phyloP scores from a whole-genome alignment of 2,888 invertebrate species.

The Drosophila fungiperda region DNA sequence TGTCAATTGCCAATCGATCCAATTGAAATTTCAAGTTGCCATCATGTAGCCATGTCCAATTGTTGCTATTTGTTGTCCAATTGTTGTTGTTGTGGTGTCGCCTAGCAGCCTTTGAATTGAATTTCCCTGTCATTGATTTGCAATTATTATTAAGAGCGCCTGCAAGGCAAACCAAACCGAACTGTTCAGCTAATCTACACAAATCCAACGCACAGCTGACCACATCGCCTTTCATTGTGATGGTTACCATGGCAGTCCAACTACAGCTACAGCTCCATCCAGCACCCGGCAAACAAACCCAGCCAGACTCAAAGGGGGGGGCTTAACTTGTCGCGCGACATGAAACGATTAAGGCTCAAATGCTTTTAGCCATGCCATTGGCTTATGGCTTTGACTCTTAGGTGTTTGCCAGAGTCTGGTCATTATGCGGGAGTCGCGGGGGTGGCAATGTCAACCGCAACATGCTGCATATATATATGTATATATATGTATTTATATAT shows the following conservation, averaged over 20 bases:
- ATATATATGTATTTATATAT: background rate
- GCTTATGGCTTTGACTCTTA: constrained; percentile 53
- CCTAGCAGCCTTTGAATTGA: constrained; percentile 63
- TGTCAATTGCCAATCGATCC: constrained; percentile 55
- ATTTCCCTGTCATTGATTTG: constrained; percentile 73
- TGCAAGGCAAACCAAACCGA: constrained; percentile 52
- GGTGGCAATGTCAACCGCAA: constrained; percentile 15
- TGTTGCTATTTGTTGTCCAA: constrained; percentile 16
- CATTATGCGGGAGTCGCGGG: constrained; percentile 44
- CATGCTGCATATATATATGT: constrained; percentile 22
- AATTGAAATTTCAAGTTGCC: constrained; percentile 60
- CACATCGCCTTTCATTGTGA: constrained; percentile 25
- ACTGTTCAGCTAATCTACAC: constrained; percentile 49
- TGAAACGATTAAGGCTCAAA: constrained; percentile 78
- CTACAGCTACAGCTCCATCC: background rate
- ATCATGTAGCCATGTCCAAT: constrained; percentile 10
- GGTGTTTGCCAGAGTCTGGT: constrained; percentile 53
- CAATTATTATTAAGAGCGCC: constrained; percentile 75
- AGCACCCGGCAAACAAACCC: background rate
- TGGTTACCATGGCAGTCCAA: constrained; percentile 32
- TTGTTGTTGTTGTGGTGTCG: constrained; percentile 36
- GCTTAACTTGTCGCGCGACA: constrained; percentile 68
- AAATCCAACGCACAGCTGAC: constrained; percentile 62
- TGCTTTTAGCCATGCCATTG: constrained; percentile 71
- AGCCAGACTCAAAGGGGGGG: constrained; percentile 23